phyloP scores from a whole-genome alignment of 2,113 vertebrate genomes.

The Mesoclemmys tuberculata region DNA sequence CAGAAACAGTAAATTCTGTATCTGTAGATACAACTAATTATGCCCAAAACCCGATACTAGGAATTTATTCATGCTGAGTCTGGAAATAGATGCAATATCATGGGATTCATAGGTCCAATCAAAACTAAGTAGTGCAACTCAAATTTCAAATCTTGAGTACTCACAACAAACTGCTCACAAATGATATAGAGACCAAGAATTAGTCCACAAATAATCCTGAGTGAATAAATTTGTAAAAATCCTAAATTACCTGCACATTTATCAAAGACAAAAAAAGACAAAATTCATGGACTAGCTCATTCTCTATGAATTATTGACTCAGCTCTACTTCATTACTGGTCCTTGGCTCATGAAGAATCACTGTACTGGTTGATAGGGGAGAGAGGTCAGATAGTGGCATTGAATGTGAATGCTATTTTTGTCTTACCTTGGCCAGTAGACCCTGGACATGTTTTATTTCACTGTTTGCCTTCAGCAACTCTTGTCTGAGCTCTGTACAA shows the following conservation, averaged over 20 bases:
- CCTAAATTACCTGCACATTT: background rate
- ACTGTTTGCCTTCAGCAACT: slow-evolving; percentile 84
- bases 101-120: background rate
- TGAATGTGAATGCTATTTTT: background rate
- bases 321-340: background rate
- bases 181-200: background rate
- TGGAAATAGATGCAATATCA: background rate
- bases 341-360: background rate
- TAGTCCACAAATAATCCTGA: background rate
- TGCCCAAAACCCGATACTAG: background rate
- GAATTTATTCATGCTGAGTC: background rate
- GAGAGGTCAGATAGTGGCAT: background rate
- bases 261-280: background rate
- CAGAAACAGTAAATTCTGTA: background rate
- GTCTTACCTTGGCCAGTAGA: slow-evolving; percentile 86
- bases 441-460: slow-evolving; percentile 83
- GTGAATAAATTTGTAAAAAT: background rate
- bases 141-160: background rate
- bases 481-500: slow-evolving; percentile 86
- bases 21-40: background rate
- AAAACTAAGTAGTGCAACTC: background rate
- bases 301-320: background rate
- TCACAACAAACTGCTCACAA: background rate
- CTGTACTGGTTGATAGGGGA: background rate
- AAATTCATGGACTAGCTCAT: background rate